Evolutionary conservation across 2,113 vertebrate species (phyloP).

Genomic region (Myodes glareolus): DNA sequence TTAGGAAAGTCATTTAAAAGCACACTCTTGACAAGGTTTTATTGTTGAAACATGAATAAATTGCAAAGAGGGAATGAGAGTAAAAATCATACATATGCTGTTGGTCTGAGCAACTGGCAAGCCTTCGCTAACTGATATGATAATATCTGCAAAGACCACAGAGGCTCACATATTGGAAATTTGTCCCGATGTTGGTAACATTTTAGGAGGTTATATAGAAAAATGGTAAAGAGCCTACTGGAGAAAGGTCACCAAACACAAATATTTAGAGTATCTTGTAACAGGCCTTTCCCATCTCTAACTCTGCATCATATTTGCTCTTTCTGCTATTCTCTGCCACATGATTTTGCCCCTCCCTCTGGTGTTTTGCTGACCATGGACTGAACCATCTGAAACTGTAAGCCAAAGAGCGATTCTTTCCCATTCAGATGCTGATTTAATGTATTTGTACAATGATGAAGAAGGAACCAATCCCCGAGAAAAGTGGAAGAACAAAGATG

Average conservation of each 20-base stretch:
- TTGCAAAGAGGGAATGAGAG: too few relatives aligned
- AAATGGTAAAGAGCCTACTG: too few relatives aligned
- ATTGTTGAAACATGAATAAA: not conserved
- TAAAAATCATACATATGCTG: not conserved
- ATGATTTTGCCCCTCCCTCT: too few relatives aligned
- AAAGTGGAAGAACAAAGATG: accelerated
- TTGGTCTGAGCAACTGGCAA: not conserved
- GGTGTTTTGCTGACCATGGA: not conserved
- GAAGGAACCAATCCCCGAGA: not conserved
- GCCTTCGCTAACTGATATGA: not conserved
- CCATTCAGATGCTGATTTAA: not conserved
- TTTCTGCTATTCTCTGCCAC: not conserved
- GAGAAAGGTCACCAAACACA: not conserved
- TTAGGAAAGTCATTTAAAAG: not conserved
- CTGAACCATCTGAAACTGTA: not conserved
- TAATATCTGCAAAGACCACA: not conserved
- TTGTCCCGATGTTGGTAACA: not conserved
- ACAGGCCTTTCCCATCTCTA: not conserved
- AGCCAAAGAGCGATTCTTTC: not conserved
- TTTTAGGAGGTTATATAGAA: not conserved
- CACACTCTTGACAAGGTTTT: not conserved
- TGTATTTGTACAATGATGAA: not conserved
- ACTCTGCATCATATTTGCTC: not conserved
- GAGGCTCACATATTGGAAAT: not conserved
- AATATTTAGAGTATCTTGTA: not conserved